Percentiles rank a stretch among this genome's conserved stretches.
Evolutionary conservation across 2,797 vertebrate species (phyloP).

Genomic region (Oryzias dopingdopingensis): DNA sequence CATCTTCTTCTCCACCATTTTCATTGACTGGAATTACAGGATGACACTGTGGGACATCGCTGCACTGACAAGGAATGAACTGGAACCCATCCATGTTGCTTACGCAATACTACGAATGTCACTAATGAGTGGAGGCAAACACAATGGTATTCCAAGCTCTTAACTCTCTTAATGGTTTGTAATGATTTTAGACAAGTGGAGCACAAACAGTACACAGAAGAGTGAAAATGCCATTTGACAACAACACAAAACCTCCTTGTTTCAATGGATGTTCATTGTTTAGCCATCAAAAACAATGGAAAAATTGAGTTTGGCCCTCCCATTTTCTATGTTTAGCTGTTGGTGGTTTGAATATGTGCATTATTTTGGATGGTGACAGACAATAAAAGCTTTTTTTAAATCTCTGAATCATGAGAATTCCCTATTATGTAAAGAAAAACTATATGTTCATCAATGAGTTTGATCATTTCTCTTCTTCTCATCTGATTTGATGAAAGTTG

Average conservation of each 20-base stretch:
- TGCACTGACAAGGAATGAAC: slow-evolving; percentile 9
- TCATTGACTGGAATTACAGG: too few species aligned
- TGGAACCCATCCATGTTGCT: slow-evolving; percentile 25
- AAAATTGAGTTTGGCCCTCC: not conserved
- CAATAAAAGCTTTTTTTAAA: slow-evolving; percentile 6
- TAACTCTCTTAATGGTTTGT: slow-evolving; percentile 19
- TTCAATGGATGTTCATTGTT: slow-evolving; percentile 22
- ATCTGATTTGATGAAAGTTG: not conserved
- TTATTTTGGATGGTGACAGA: slow-evolving; percentile 8
- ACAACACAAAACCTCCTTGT: slow-evolving; percentile 3
- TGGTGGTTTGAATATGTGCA: slow-evolving; percentile 1
- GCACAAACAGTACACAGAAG: slow-evolving; percentile 16
- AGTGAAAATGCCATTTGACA: not conserved
- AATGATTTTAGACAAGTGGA: slow-evolving; percentile 32
- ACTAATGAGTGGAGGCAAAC: slow-evolving; percentile 42
- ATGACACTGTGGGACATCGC: slow-evolving; percentile 1
- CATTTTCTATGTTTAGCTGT: slow-evolving; percentile 10
- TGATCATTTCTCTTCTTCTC: not conserved
- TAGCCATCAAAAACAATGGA: slow-evolving; percentile 4
- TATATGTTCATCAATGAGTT: not conserved
- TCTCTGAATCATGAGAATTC: not conserved
- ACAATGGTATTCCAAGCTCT: slow-evolving; percentile 5
- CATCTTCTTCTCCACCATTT: too few species aligned
- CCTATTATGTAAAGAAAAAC: not conserved
- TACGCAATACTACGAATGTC: slow-evolving; percentile 46